Conservation (phyloP, 2,888 invertebrate genomes). For the Aphrophora alni region DNA sequence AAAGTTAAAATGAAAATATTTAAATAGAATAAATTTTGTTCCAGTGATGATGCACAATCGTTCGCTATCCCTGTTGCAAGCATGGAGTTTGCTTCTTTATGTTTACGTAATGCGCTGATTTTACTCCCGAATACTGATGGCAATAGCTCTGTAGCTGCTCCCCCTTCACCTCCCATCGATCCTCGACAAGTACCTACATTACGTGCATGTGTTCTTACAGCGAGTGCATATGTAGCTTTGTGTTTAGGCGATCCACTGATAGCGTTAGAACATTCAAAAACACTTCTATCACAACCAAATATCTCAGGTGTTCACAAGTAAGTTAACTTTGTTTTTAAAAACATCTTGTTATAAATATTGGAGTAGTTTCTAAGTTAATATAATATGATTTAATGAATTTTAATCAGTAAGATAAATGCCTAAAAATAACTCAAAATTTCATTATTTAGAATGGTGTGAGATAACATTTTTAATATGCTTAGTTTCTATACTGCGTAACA, state of each 20-base stretch:
- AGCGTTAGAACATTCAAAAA: slow-evolving; percentile 78
- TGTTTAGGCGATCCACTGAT: slow-evolving; percentile 84
- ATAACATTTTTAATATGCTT: too few species aligned
- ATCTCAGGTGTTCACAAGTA: slow-evolving; percentile 75
- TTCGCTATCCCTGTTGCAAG: slow-evolving; percentile 88
- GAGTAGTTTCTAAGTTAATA: not conserved
- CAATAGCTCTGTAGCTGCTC: slow-evolving; percentile 30
- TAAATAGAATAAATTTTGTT: slow-evolving; percentile 49
- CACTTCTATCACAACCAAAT: slow-evolving; percentile 73
- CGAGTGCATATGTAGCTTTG: slow-evolving; percentile 83
- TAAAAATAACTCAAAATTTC: too few species aligned
- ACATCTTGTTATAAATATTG: too few species aligned
- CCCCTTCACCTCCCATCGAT: slow-evolving; percentile 46
- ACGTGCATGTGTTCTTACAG: slow-evolving; percentile 70
- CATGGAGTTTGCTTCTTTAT: slow-evolving; percentile 87
- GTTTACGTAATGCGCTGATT: slow-evolving; percentile 82
- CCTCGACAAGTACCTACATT: slow-evolving; percentile 49
- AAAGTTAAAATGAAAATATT: too few species aligned
- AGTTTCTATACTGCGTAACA: too few species aligned
- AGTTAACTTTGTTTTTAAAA: slow-evolving; percentile 43
- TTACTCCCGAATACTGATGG: slow-evolving; percentile 59
- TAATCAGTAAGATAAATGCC: not conserved
- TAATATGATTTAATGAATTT: slow-evolving; percentile 12
- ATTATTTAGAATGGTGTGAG: too few species aligned
- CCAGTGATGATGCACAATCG: slow-evolving; percentile 69